phyloP scores from a whole-genome alignment of 2,797 vertebrate species.

The Parotocinclus haroldoi region DNA sequence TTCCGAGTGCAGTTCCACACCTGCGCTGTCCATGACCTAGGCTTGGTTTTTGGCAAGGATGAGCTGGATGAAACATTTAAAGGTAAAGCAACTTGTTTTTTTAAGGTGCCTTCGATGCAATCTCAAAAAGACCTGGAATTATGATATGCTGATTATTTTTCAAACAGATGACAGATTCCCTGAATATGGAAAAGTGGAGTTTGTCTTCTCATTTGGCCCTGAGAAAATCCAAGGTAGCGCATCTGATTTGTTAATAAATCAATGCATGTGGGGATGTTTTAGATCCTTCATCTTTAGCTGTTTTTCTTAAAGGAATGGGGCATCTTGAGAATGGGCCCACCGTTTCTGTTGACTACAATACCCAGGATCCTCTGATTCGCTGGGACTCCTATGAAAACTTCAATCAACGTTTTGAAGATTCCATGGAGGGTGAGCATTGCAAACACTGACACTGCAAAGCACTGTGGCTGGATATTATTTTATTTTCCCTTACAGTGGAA shows the following conservation, averaged over 20 bases:
- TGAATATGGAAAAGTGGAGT: constrained; percentile 96
- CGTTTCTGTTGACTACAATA: constrained; percentile 96
- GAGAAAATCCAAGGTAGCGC: constrained; percentile 94
- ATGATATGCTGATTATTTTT: background rate
- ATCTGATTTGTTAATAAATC: background rate
- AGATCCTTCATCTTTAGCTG: constrained; percentile 39
- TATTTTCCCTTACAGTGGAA: too few relatives aligned
- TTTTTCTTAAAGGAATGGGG: constrained; percentile 80
- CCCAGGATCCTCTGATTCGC: constrained; percentile 90
- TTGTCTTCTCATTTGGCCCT: constrained; percentile 94
- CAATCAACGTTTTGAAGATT: constrained; percentile 72
- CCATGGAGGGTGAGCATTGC: constrained; percentile 67
- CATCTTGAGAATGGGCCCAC: constrained; percentile 90
- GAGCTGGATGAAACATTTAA: constrained; percentile 94
- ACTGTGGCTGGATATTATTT: too few relatives aligned
- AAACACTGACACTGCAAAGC: background rate
- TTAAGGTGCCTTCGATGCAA: too few relatives aligned
- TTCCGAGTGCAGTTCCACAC: constrained; percentile 98
- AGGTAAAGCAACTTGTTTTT: constrained; percentile 80
- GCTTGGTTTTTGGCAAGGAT: constrained; percentile 89
- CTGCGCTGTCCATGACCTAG: constrained; percentile 91
- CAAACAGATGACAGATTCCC: constrained; percentile 90
- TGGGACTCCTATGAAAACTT: constrained; percentile 88
- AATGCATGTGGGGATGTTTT: background rate
- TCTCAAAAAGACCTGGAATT: background rate